phyloP scores from a whole-genome alignment of 1,140 invertebrate genomes.

The Cepaea nemoralis region DNA sequence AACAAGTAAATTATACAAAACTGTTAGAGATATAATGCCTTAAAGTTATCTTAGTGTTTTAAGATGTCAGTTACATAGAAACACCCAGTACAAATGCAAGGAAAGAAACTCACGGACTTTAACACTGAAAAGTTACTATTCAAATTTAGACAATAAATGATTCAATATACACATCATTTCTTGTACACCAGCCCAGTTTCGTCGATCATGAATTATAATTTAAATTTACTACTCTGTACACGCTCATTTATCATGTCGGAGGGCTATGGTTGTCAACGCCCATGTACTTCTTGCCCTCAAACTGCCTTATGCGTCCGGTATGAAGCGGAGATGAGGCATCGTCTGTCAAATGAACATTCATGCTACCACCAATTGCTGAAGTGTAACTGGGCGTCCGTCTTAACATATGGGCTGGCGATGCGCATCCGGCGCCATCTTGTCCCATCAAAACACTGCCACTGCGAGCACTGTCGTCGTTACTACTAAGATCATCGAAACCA shows the following conservation, averaged over 20 bases:
- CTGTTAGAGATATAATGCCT: too few relatives aligned
- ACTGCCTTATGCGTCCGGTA: slow-evolving; percentile 46
- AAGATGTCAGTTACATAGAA: too few relatives aligned
- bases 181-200: too few relatives aligned
- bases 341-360: slow-evolving; percentile 12
- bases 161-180: too few relatives aligned
- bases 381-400: slow-evolving; percentile 60
- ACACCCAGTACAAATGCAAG: too few relatives aligned
- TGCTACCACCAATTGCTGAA: slow-evolving; percentile 51
- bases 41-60: too few relatives aligned
- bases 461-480: background rate
- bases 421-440: slow-evolving; percentile 9
- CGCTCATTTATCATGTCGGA: background rate
- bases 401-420: slow-evolving; percentile 34
- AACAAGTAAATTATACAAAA: too few relatives aligned
- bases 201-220: too few relatives aligned
- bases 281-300: slow-evolving; percentile 49
- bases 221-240: background rate
- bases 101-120: too few relatives aligned
- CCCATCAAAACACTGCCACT: slow-evolving; percentile 6
- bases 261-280: slow-evolving; percentile 4
- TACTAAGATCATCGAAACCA: slow-evolving; percentile 14
- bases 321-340: slow-evolving; percentile 1
- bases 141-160: too few relatives aligned
- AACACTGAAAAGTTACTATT: too few relatives aligned